Evolutionary conservation across 53 echinoderm and acorn worm genomes (phyloP).

Genomic region (Astropecten irregularis): DNA sequence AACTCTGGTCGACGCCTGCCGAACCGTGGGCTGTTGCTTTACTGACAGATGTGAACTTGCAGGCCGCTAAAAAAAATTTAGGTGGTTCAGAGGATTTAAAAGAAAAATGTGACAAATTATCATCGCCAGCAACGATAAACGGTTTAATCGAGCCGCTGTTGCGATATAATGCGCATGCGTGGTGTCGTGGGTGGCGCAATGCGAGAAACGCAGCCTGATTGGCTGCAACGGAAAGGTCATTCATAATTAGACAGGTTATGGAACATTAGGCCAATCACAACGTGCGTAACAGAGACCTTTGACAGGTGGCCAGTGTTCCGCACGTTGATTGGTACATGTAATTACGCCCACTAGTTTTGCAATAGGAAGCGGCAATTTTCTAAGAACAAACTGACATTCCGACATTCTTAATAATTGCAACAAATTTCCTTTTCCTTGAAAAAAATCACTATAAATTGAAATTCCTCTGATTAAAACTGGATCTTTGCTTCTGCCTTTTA

Average conservation of each 20-base stretch:
- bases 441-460: too few species aligned
- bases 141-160: not conserved
- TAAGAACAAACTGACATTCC: too few species aligned
- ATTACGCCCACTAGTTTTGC: not conserved
- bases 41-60: constrained; percentile 23
- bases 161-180: too few species aligned
- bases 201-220: not conserved
- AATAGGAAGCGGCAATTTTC: not conserved
- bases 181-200: too few species aligned
- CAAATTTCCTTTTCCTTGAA: too few species aligned
- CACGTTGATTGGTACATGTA: constrained; percentile 29
- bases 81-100: too few species aligned
- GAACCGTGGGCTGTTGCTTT: not conserved
- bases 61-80: too few species aligned
- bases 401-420: too few species aligned
- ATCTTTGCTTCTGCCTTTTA: too few species aligned
- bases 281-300: constrained; percentile 8
- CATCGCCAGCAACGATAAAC: too few species aligned
- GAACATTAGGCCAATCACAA: constrained; percentile 32
- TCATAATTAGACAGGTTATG: not conserved
- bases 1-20: constrained; percentile 5
- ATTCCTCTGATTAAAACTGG: too few species aligned
- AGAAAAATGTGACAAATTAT: too few species aligned
- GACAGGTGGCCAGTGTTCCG: not conserved
- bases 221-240: not conserved